These are phyloP conservation scores for Serilophus lunatus DNA, from an alignment of 2,113 vertebrate species.

Conservation along the genomic window DNA sequence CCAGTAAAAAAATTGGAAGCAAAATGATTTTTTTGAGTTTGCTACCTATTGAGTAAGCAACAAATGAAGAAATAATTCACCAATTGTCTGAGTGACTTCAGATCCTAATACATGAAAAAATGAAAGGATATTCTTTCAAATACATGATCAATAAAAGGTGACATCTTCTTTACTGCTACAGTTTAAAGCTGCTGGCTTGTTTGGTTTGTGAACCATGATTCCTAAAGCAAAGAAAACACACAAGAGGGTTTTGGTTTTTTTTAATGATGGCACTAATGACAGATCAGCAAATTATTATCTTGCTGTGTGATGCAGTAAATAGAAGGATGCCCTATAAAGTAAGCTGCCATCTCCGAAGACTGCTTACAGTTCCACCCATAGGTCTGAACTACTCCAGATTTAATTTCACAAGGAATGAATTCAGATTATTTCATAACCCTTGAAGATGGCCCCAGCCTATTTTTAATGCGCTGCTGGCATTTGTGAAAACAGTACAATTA, in stretches of 20 bases:
- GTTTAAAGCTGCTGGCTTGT: background rate
- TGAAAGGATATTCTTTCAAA: background rate
- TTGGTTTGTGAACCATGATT: background rate
- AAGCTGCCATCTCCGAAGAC: conserved; percentile 62
- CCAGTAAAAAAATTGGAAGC: background rate
- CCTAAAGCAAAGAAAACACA: background rate
- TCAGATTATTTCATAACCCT: conserved; percentile 65
- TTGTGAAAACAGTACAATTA: conserved; percentile 66
- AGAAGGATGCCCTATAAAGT: conserved; percentile 45
- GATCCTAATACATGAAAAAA: background rate
- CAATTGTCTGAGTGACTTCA: background rate
- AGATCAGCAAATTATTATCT: conserved; percentile 52
- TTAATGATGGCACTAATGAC: conserved; percentile 36
- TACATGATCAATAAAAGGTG: background rate
- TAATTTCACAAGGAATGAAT: conserved; percentile 66
- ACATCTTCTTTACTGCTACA: background rate
- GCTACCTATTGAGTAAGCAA: background rate
- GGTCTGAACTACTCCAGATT: conserved; percentile 51
- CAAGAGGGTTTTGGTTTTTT: background rate
- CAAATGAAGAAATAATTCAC: background rate
- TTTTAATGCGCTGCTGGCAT: conserved; percentile 61
- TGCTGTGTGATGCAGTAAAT: conserved; percentile 39
- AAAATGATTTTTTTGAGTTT: background rate
- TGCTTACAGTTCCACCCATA: conserved; percentile 46
- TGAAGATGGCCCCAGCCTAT: conserved; percentile 59